phyloP scores from a whole-genome alignment of 2,797 vertebrate genomes.

The Pseudocheirus occidentalis region DNA sequence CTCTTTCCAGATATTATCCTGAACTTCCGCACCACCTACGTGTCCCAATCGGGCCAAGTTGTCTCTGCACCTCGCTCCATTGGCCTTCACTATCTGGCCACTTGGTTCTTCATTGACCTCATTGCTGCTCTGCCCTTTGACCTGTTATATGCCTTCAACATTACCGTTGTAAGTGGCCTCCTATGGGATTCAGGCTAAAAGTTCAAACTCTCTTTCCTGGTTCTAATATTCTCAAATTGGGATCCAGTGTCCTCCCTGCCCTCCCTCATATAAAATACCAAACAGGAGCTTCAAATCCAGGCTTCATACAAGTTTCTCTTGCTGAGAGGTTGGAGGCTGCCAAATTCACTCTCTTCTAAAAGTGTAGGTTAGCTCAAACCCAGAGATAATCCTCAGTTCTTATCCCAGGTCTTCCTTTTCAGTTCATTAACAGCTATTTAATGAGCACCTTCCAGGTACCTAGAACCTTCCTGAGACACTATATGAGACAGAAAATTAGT shows the following conservation, averaged over 20 bases:
- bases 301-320: background rate
- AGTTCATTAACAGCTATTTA: background rate
- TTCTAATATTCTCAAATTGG: background rate
- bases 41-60: slow-evolving; percentile 96
- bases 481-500: background rate
- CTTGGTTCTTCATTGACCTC: slow-evolving; percentile 97
- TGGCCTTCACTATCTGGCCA: slow-evolving; percentile 94
- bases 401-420: background rate
- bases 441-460: background rate
- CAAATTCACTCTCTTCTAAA: background rate
- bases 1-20: slow-evolving; percentile 92
- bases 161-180: slow-evolving; percentile 93
- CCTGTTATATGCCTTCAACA: slow-evolving; percentile 95
- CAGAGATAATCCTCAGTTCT: background rate
- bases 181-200: background rate
- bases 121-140: slow-evolving; percentile 97
- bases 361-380: background rate
- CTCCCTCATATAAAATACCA: background rate
- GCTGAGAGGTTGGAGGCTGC: background rate
- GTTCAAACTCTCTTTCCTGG: background rate
- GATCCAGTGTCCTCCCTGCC: background rate
- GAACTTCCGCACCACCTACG: slow-evolving; percentile 96
- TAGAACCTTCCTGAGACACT: background rate
- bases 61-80: slow-evolving; percentile 94
- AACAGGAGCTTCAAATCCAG: background rate